A percentile compares a stretch with the other conserved stretches of the same genome.
Evolutionary conservation across 2,113 vertebrate species (phyloP).

Genomic region (Mirza zaza): DNA sequence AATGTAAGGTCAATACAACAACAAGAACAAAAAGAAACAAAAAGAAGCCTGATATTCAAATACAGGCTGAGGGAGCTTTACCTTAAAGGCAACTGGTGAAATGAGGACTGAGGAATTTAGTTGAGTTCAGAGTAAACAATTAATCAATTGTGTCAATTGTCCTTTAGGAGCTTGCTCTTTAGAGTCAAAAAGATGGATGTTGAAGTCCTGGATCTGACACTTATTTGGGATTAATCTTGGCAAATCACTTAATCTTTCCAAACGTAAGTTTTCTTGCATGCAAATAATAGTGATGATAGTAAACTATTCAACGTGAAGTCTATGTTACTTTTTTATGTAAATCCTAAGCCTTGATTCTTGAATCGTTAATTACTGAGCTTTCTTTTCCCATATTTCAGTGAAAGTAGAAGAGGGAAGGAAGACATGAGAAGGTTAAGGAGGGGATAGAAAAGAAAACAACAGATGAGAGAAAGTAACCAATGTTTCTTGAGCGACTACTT

Average conservation of each 20-base stretch:
- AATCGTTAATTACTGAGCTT: neutral
- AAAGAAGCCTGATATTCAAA: neutral
- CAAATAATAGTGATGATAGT: neutral
- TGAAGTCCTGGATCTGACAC: neutral
- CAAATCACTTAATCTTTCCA: slow-evolving; percentile 22
- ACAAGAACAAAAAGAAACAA: neutral
- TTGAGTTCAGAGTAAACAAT: neutral
- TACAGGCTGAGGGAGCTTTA: neutral
- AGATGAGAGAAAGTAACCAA: neutral
- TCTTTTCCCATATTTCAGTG: neutral
- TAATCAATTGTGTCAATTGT: neutral
- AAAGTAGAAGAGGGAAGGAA: neutral
- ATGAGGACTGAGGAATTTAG: neutral
- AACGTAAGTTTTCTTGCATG: neutral
- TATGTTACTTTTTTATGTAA: neutral
- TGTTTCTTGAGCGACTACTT: neutral
- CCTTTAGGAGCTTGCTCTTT: neutral
- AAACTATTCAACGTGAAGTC: neutral
- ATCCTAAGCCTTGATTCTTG: neutral
- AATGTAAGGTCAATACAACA: slow-evolving; percentile 12
- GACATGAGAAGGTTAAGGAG: neutral
- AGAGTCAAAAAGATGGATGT: neutral
- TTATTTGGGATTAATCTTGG: neutral
- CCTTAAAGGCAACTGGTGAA: neutral
- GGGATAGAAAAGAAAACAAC: neutral